Conservation (phyloP, 2,888 invertebrate species). For the Epistrophe grossulariae region DNA sequence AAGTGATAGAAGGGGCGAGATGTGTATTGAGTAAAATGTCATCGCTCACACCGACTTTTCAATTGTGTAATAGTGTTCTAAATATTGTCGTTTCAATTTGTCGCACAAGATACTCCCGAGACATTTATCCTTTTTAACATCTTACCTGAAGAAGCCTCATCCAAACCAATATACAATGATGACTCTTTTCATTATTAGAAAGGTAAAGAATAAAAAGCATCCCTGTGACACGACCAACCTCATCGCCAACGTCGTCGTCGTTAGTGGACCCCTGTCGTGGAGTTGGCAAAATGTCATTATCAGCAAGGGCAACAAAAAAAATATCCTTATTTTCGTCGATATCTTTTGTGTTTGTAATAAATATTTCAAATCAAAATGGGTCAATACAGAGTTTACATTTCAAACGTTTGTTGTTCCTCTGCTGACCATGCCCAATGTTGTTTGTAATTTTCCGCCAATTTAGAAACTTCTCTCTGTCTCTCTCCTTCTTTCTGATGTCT, state of each 20-base stretch:
- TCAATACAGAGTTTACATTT: conserved; percentile 50
- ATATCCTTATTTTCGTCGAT: conserved; percentile 44
- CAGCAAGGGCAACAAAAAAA: conserved; percentile 40
- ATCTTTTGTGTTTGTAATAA: conserved; percentile 61
- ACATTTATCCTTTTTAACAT: conserved; percentile 39
- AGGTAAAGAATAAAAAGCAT: neutral
- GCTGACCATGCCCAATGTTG: conserved; percentile 68
- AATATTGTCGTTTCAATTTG: conserved; percentile 70
- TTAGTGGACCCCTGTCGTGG: conserved; percentile 58
- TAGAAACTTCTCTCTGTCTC: conserved; percentile 25
- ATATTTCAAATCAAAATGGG: conserved; percentile 66
- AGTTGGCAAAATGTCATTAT: conserved; percentile 76
- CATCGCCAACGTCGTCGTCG: conserved; percentile 13
- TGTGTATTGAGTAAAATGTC: conserved; percentile 61
- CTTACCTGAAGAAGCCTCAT: conserved; percentile 56
- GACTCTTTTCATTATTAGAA: conserved; percentile 38
- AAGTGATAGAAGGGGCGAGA: conserved; percentile 21
- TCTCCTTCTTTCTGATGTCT: neutral
- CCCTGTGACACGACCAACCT: conserved; percentile 18
- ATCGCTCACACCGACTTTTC: conserved; percentile 51
- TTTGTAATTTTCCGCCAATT: conserved; percentile 75
- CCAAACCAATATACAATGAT: conserved; percentile 36
- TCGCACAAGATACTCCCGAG: conserved; percentile 56
- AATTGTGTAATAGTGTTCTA: conserved; percentile 44
- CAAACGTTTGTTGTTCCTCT: conserved; percentile 5